Base-by-base conservation (phyloP, 2,888 invertebrate genomes). In the Megamerina dolium region DNA sequence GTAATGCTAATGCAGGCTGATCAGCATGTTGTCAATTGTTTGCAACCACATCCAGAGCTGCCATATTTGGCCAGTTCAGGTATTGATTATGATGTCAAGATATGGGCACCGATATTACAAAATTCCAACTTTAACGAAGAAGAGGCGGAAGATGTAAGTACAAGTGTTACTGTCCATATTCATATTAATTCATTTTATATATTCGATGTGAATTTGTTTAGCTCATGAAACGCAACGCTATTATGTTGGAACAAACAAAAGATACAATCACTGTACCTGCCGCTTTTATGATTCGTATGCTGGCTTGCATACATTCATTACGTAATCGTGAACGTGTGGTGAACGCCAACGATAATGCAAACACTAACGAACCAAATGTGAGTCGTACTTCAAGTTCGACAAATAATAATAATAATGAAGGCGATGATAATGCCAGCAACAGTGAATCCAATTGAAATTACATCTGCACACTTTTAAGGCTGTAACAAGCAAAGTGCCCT, bases 241-340 rank as follows among this genome's bases (percentile, higher is more conserved):
- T 86, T 32, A 87, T 90, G 87, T 70, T 89, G 57, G 85, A 87
- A 70, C 88, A 89, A 72, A 88, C 89, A 14, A 78, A 82, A 66
- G 88, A 89, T 63, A 90, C 89, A 2, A 85, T 90, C 49, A 89
- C 89, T 19, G 87, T 90, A 41, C 89, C 90, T 23, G 88, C 89
- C 14, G 82, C 85, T 39, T 87, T 89, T 66, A 87, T 90, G 87
- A 83, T 90, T 53, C 73, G 83, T 58, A 82, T 83, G 80, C 64
- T 83, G 61, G 80, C 82, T 30, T 81, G 81, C 59, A 73, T 83
- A 51, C 82, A 82, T 68, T 59, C 64, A 9, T 46, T 66, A 36
- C 79, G 81, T 53, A 78, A 80, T 58, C 74, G 81, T 54, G 59
- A 60, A 33, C 50, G 62, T 31, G 47, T 45, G 9, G 41, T 47